Base-by-base conservation (phyloP, 2,113 vertebrate genomes). In the Podarcis raffonei region DNA sequence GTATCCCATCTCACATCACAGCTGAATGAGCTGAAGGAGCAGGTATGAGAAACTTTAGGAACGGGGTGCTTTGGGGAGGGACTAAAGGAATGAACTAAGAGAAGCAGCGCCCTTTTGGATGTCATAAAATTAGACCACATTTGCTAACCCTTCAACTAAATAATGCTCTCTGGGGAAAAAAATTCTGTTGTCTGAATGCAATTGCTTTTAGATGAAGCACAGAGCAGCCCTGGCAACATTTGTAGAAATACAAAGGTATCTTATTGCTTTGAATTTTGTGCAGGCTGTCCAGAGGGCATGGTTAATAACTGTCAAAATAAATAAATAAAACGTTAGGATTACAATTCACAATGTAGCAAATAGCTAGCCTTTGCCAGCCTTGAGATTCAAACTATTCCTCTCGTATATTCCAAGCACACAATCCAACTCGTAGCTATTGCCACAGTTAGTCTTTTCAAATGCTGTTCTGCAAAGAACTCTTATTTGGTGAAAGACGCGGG, bases 21-120 rank as follows among this genome's bases (percentile, higher is more conserved):
- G 96, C 98, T 99, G 87, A 98, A 96, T 0, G 99, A 99, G 89
- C 98, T 99, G 83, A 99, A 99, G 93, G 99, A 99, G 92, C 99
- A 99, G 98, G 99, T 99, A 94, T 20, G 12, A 20, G 71, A 72
- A 1, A 0, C 22, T 66, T 18, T 1, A 22, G 4, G 15, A 53
- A 75, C 0, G 53, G 48, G 35, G 65, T 69, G 3, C 0, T 39
- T n/a, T 74, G 88, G 62, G 83, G 57, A 5, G 39, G 16, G 6
- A 12, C 5, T 48, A 5, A 35, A 35, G 22, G 2, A 35, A 7
- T 59, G 3, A 42, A 72, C 3, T 48, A n/a, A 84, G 18, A 74
- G 11, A 74, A 74, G 25, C 3, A 59, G n/a, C 18, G 39, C 4
- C 32, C 35, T 30, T 37, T 48, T 16, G 30, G 4, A 71, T 65